Evolutionary conservation across 2,797 vertebrate genomes (phyloP).

Genomic region (Huso huso): DNA sequence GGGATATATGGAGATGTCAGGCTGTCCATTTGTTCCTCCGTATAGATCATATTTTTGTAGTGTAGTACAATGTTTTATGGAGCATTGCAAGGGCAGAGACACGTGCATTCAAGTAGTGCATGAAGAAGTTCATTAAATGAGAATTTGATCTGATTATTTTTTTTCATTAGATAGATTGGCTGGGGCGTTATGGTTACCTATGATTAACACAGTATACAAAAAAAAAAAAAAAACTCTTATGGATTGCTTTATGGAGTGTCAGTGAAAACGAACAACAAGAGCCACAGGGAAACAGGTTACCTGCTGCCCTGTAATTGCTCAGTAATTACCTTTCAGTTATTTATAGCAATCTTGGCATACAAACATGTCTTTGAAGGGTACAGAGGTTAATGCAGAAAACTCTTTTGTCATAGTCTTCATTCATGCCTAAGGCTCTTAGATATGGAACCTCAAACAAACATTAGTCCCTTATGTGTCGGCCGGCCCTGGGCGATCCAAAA

Average conservation of each 20-base stretch:
- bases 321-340: neutral
- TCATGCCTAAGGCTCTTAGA: neutral
- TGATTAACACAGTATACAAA: neutral
- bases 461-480: neutral
- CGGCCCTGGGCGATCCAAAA: too few species aligned
- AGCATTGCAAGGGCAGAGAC: too few species aligned
- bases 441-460: neutral
- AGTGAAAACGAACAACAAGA: neutral
- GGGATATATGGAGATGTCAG: too few species aligned
- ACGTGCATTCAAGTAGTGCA: neutral
- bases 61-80: too few species aligned
- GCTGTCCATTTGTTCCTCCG: too few species aligned
- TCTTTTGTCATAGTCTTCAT: neutral
- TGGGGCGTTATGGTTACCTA: neutral
- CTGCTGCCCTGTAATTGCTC: neutral
- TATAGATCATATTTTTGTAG: too few species aligned
- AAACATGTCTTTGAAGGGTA: neutral
- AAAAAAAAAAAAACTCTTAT: neutral
- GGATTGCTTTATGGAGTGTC: neutral
- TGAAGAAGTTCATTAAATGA: neutral
- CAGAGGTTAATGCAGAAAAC: conserved; percentile 1
- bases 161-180: neutral
- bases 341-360: neutral
- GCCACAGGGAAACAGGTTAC: neutral
- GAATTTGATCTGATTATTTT: conserved; percentile 1